Evolutionary conservation across 2,888 invertebrate species (phyloP), one percentile per base, ranked within the genome.

Genomic region (Heteromyza rotundicornis): DNA sequence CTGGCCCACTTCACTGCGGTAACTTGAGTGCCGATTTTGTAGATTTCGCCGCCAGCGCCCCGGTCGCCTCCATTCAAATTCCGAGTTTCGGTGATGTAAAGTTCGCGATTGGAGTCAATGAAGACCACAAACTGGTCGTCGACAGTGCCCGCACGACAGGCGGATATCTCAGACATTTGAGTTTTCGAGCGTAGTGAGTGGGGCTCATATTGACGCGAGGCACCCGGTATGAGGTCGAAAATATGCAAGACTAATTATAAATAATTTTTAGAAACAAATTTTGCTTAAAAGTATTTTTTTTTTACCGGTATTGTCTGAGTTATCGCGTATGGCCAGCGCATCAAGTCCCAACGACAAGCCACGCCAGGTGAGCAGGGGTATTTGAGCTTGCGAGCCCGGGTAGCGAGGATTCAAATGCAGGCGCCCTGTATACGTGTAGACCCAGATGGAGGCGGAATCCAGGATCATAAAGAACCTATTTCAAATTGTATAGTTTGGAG

Each of bases 341-440:
- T 99, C 98, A 44, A 92, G 89, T 20, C 95, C 94, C 40, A 99
- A 82, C 0, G 94, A 91, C 14, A 96, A 87, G 8, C 90, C 90
- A 40, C 89, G 88, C 63, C 87, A 84, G 69, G 91, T 92, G 16
- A 98, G 84, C 40, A 89, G 53, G 0, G 79, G 71, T 22, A 83
- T 87, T 74, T 97, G 96, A 1, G 92, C 89, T 63, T 93, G 88
- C 82, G 95, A 90, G 50, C 93, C 92, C 2, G 90, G 89, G 89
- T 94, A 94, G 60, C 92, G 89, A 0, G 97, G 95, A 70, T 92
- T 90, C 10, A 94, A 90, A 22, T 94, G 85, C 47, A 95, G 84
- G 52, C 96, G 88, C 0, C 98, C 98, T 80, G 97, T 96, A 76
- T 96, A 99, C 63, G 92, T 94, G 82, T 96, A 96, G 5, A 98